A percentile compares a stretch with the other conserved stretches of the same genome.
These are phyloP conservation scores for Dendrolimus pini DNA, from an alignment of 2,888 invertebrate species.

Conservation along the genomic window DNA sequence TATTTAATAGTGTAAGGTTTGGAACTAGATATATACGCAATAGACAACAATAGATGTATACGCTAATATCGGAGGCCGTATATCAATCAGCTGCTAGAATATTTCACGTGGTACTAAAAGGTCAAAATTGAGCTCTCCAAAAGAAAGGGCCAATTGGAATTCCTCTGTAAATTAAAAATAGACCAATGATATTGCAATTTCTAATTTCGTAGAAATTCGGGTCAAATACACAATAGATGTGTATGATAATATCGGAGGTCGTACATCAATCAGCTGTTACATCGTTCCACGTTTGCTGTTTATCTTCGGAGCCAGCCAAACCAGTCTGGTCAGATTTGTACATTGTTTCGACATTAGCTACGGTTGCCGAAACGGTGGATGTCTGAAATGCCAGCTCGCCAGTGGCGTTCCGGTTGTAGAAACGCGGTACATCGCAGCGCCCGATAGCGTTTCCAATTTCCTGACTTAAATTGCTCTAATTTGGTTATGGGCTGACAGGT, in stretches of 20 bases:
- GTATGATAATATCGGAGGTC: slow-evolving; percentile 61
- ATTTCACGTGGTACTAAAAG: slow-evolving; percentile 35
- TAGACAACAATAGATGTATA: slow-evolving; percentile 42
- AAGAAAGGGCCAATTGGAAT: too few species aligned
- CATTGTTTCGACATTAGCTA: slow-evolving; percentile 72
- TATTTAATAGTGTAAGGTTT: too few species aligned
- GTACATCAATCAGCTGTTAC: slow-evolving; percentile 76
- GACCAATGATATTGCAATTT: too few species aligned
- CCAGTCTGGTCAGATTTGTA: slow-evolving; percentile 71
- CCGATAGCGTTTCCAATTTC: slow-evolving; percentile 74
- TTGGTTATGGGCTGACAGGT: slow-evolving; percentile 70
- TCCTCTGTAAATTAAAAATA: too few species aligned
- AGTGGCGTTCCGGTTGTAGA: slow-evolving; percentile 52
- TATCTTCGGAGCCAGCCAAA: slow-evolving; percentile 68
- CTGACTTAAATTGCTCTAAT: slow-evolving; percentile 76
- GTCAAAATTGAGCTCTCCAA: too few species aligned
- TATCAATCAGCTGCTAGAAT: slow-evolving; percentile 75
- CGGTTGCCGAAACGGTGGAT: slow-evolving; percentile 64
- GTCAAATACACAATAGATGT: slow-evolving; percentile 46
- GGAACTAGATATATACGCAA: slow-evolving; percentile 45
- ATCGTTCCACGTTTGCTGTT: slow-evolving; percentile 69
- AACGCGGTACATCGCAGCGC: slow-evolving; percentile 52
- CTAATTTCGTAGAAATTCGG: slow-evolving; percentile 35
- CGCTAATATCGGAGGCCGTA: slow-evolving; percentile 66
- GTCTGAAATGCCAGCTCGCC: slow-evolving; percentile 66